phyloP scores from a whole-genome alignment of 1,140 invertebrate species.

The Drosophila asahinai region DNA sequence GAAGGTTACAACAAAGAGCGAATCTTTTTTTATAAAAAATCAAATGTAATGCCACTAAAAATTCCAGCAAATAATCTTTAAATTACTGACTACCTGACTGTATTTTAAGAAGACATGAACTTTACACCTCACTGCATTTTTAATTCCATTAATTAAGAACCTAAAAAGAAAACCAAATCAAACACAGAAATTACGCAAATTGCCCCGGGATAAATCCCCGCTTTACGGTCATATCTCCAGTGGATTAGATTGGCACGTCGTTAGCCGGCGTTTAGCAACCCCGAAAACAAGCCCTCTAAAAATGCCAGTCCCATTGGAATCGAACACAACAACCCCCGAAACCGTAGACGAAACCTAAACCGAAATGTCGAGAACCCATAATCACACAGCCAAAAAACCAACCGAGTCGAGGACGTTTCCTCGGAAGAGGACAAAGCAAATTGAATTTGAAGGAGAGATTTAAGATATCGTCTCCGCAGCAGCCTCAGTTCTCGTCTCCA shows the following conservation, averaged over 20 bases:
- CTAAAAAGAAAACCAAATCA: neutral
- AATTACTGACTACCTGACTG: too few species aligned
- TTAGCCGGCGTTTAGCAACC: slow-evolving; percentile 63
- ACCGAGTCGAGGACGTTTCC: slow-evolving; percentile 33
- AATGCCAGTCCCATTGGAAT: slow-evolving; percentile 40
- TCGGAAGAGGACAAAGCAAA: slow-evolving; percentile 56
- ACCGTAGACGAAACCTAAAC: slow-evolving; percentile 10
- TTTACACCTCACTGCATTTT: too few species aligned
- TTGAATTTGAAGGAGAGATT: slow-evolving; percentile 66
- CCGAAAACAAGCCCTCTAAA: slow-evolving; percentile 28
- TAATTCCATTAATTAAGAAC: neutral
- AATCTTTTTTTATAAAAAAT: too few species aligned
- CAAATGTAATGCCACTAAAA: too few species aligned
- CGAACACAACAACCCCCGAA: slow-evolving; percentile 53
- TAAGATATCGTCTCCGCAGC: slow-evolving; percentile 38
- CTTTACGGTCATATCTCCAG: slow-evolving; percentile 36
- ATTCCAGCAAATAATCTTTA: too few species aligned
- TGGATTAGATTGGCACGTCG: slow-evolving; percentile 73
- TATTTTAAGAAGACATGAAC: neutral
- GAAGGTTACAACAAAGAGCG: too few species aligned
- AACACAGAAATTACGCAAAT: slow-evolving; percentile 21
- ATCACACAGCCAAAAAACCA: slow-evolving; percentile 46
- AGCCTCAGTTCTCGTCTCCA: slow-evolving; percentile 7
- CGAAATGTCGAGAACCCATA: slow-evolving; percentile 45
- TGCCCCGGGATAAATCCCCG: neutral